These are phyloP conservation scores for Lindbergichthys nudifrons DNA, from an alignment of 2,797 vertebrate species.

Conservation along the genomic window DNA sequence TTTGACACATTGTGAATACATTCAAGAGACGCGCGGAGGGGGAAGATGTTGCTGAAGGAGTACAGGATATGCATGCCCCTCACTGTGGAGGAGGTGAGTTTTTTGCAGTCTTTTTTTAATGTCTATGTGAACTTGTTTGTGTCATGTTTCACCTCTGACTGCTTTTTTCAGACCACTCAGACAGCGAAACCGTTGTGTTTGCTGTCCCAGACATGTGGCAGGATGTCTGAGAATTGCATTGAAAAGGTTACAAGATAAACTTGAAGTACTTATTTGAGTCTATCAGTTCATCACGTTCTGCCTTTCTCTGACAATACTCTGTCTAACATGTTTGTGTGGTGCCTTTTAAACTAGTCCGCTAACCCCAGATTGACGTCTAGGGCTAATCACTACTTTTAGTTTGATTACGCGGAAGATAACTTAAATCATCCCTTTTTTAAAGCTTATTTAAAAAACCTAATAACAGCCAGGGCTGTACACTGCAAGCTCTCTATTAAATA, in stretches of 20 bases:
- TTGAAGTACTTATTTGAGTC: slow-evolving; percentile 1
- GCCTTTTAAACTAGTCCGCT: background rate
- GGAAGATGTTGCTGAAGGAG: slow-evolving; percentile 97
- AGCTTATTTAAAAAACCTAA: accelerated
- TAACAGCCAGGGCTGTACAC: background rate
- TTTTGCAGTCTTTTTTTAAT: too few relatives aligned
- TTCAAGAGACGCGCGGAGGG: slow-evolving; percentile 33
- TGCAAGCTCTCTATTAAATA: background rate
- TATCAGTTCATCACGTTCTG: background rate
- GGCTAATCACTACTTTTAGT: background rate
- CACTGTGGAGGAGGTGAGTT: slow-evolving; percentile 95
- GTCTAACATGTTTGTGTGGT: background rate
- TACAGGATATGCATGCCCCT: slow-evolving; percentile 98
- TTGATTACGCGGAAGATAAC: background rate
- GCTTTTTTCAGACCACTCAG: background rate
- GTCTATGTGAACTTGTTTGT: background rate
- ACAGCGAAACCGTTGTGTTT: background rate
- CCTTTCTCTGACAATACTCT: background rate
- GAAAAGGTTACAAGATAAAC: slow-evolving; percentile 5
- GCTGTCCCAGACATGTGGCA: slow-evolving; percentile 33
- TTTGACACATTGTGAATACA: slow-evolving; percentile 55
- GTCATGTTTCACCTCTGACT: background rate
- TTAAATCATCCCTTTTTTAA: too few relatives aligned
- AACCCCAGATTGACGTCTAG: background rate
- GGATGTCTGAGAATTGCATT: background rate